Base-by-base conservation (phyloP, 2,797 vertebrate genomes). In the Galagoides demidoff region DNA sequence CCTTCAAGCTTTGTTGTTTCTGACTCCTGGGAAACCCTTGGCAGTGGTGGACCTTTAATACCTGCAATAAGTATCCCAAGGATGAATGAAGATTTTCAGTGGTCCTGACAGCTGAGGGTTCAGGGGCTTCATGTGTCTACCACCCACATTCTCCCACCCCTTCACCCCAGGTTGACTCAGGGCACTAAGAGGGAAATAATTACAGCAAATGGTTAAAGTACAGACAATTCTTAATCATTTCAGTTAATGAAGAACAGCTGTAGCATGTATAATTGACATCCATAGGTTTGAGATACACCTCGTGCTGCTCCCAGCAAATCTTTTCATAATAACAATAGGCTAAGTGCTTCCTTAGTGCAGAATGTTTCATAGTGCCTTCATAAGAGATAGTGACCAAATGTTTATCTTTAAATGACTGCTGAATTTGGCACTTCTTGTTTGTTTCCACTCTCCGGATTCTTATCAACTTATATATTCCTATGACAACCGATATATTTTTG, bases 211-310 rank as follows among this genome's bases (percentile, higher is more conserved):
- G 78, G 59, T 59, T 85, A 93, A 88, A 96, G 64, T 73, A 45
- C 59, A 87, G 76, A 91, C 27, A 87, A 87, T 94, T 96, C 71
- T 92, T 74, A 27, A 93, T 84, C 34, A 85, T 96, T 92, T 91
- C 37, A 74, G 61, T 34, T 92, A 85, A 92, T 95, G 90, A 94
- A 95, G 49, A 92, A 94, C 86, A 86, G 66, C 61, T 89, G 52
- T 74, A 84, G 89, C 37, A 29, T 57, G 16, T 89, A 25, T 74
- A 76, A 87, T 61, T 94, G 94, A 59, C 87, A 96, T 74, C 77
- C 61, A 17, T 34, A 90, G 34, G 52, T 84, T 95, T 93, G 63
- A 57, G 61, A 82, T 85, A 87, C 89, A 78, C 8, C 7, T 92
- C 74, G 23, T 16, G 61, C 55, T 94, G 71, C 64, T 93, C 11